Base-by-base conservation (phyloP, 2,113 vertebrate species). In the Chaetodon trifascialis region DNA sequence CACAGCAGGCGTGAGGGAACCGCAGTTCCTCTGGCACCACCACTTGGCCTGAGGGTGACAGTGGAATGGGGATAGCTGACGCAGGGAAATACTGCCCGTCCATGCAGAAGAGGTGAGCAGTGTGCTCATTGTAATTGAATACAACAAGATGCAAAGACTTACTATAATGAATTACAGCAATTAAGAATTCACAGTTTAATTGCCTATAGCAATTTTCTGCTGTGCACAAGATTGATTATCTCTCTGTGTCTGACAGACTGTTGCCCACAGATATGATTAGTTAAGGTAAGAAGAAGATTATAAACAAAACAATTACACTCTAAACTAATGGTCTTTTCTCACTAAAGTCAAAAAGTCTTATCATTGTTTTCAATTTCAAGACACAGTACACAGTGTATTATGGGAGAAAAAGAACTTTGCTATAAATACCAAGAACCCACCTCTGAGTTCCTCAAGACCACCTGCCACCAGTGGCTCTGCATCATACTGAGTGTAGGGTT, bases 1-100 rank as follows among this genome's bases (percentile, higher is more conserved):
- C 96, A 47, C 98, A 99, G 92, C 98, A 99, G n/a, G 96, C 89
- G 44, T 96, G 95, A 82, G 97, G 94, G 79, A 99, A 97, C 56
- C 94, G 96, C 86, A 99, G 56, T 49, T 99, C 97, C 85, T 97
- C 97, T 2, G 97, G 98, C 4, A 99, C 97, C 88, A 96, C 94
- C 34, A 97, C 93, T 70, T 92, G 94, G 0, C 90, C 97, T 99
- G 85, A 44, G 51, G 66, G 76, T 12, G 54, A 64, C 21, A 86
- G 38, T n/a, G 17, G 36, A 80, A 60, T 7, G 25, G 7, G 0
- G 16, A 63, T 7, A 52, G 25, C 5, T 68, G 71, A 69, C 8
- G 23, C 34, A 36, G 16, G 52, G 23, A 74, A 87, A 52, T 21
- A 21, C 19, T 34, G 51, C 42, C 49, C n/a, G 56, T 55, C 16